Conservation (phyloP, 2,797 vertebrate genomes). For the Urocyon cinereoargenteus region DNA sequence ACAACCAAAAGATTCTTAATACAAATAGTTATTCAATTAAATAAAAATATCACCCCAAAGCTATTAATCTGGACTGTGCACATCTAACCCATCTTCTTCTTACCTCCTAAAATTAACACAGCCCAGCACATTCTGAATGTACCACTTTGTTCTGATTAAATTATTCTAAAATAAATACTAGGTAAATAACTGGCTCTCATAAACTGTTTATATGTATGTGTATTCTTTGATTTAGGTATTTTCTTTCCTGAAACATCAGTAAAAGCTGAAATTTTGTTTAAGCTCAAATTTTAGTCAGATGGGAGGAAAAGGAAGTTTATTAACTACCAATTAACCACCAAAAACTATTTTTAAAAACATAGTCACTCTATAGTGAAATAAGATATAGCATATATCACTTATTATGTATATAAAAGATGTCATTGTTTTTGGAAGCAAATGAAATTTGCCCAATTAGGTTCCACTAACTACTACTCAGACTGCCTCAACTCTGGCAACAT, state of each 20-base stretch:
- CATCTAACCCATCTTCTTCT: background rate
- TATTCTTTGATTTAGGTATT: background rate
- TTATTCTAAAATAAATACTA: conserved; percentile 22
- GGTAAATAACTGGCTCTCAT: background rate
- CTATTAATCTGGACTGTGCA: background rate
- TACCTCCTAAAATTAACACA: background rate
- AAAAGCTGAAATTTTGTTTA: conserved; percentile 43
- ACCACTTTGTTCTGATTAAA: background rate
- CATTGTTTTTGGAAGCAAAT: conserved; percentile 31
- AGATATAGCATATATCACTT: background rate
- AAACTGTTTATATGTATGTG: background rate
- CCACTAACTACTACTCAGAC: background rate
- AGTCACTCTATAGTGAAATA: conserved; percentile 42
- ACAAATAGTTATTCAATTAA: background rate
- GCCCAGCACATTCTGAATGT: background rate
- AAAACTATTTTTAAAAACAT: conserved; percentile 8
- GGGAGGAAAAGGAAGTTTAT: background rate
- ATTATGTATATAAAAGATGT: background rate
- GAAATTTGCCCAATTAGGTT: conserved; percentile 40
- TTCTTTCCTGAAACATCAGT: conserved; percentile 42
- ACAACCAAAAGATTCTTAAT: conserved; percentile 32
- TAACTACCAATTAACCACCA: background rate
- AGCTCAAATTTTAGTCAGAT: conserved; percentile 13
- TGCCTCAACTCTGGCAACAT: background rate
- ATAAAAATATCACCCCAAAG: background rate